A percentile compares a stretch with the other conserved stretches of the same genome.
Evolutionary conservation across 2,797 vertebrate species (phyloP).

Genomic region (Selene dorsalis): DNA sequence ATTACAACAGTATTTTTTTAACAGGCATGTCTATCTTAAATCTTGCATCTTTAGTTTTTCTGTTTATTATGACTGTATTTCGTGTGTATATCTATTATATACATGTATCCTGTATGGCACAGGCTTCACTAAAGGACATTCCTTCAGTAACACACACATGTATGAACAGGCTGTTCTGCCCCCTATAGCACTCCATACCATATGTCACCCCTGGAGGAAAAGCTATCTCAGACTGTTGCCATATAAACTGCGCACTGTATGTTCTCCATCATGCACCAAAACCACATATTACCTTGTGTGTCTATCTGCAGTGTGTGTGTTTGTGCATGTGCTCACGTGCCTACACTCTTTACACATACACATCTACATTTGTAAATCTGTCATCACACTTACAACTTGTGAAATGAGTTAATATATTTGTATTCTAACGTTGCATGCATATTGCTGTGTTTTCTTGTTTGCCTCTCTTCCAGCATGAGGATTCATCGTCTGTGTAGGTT

Average conservation of each 20-base stretch:
- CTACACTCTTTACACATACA: not conserved
- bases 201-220: conserved; percentile 68
- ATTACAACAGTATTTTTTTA: not conserved
- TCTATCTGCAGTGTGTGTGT: not conserved
- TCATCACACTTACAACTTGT: conserved; percentile 41
- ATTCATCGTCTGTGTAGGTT: conserved; percentile 23
- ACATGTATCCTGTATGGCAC: conserved; percentile 14
- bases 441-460: conserved; percentile 8
- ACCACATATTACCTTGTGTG: conserved; percentile 10
- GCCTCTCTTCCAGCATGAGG: conserved; percentile 5
- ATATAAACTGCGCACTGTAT: conserved; percentile 21
- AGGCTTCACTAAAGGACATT: conserved; percentile 25
- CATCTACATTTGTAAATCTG: not conserved
- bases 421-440: not conserved
- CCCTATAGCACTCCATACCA: conserved; percentile 68
- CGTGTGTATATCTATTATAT: not conserved
- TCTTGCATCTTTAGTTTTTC: too few relatives aligned
- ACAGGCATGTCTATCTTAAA: not conserved
- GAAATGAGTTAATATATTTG: conserved; percentile 29
- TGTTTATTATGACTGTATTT: not conserved
- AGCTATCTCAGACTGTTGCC: conserved; percentile 47
- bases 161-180: conserved; percentile 60
- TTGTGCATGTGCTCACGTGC: not conserved
- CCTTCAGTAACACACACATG: conserved; percentile 33
- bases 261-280: conserved; percentile 4